Evolutionary conservation across 2,113 vertebrate genomes (phyloP), one percentile per base, ranked within the genome.

Genomic region (Spilogale gracilis): DNA sequence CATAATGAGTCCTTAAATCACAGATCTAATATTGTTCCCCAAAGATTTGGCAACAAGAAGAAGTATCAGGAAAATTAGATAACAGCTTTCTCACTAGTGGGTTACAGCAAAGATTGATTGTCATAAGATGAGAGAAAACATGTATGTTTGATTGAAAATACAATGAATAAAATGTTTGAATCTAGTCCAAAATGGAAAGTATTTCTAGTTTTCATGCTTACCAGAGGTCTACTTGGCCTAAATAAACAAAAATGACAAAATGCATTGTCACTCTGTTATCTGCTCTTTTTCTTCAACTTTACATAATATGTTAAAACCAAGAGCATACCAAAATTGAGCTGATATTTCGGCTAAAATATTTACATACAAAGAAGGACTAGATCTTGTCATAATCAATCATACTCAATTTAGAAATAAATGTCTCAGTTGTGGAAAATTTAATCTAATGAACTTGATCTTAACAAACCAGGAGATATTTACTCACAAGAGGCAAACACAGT

Each of bases 221-320:
- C 9, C 20, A 4, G 69, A 82, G 38, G 6, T 23, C 69, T 30
- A 2, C 21, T 18, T 91, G 38, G 25, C 16, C 48, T 45, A 61
- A 61, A 38, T 12, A 86, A 94, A 67, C 60, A 85, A 93, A 96
- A 96, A 74, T 89, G n/a, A 67, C 23, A 65, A 79, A 69, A 79
- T 50, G 0, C 4, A 76, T 12, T 50, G 3, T 69, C 45, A 56
- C 25, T 6, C 71, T 83, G 9, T 38, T 89, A 63, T 76, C 16
- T 63, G 18, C 3, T 85, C 14, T 43, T n/a, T 93, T 11, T 56
- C 17, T 82, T 79, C 20, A 79, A 32, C 21, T 69, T 83, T 91
- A 96, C 80, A 45, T 73, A 5, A 50, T 87, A 69, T 17, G 3
- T 54, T 92, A 61, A 96, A 96, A 94, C 0, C 10, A 74, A 78